Base-by-base conservation (phyloP, 2,888 invertebrate species). In the Agrilus mali region DNA sequence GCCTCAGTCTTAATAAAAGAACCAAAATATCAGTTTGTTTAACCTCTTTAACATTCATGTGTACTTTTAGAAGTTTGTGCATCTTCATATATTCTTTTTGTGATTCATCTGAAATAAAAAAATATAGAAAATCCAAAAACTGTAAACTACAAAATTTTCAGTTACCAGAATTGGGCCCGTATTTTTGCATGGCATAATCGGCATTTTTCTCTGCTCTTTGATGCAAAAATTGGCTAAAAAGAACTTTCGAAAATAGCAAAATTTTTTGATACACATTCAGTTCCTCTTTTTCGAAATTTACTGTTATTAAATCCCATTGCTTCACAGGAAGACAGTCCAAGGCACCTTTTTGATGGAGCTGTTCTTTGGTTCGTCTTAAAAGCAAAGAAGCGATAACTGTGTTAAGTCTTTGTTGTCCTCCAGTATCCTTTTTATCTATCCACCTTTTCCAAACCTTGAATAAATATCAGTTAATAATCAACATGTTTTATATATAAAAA, bases 401-500 rank as follows among this genome's bases (percentile, higher is more conserved):
- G 58, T 83, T 80, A n/a, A 96, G 70, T 2, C 95, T 73, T 56
- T 86, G 80, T 51, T 80, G 77, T 0, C 89, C 89, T 36, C 84
- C 82, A 32, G 77, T 69, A 50, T 76, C 79, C 60, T 86, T 89
- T 61, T 86, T 85, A 57, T 87, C 86, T 41, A 96, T 87, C 84
- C 92, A 94, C 46, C 82, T 78, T 63, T 90, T 93, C 93, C 93
- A 96, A 49, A 90, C 81, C 70, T 80, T 53, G 2, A 52, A 45
- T 36, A 43, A 34, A 14, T 33, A 13, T 33, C 2, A 13, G 34
- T 33, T 4, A 14, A 13, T n/a, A 33, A 33, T n/a, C 15, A 34
- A 14, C 34, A 14, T 34, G 34, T 13, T 14, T 15, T 34, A 1
- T 15, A 15, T 13, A 38, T 4, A 34, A 20, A 17, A 17, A 17